phyloP scores from a whole-genome alignment of 2,888 invertebrate species.

The Scaeva pyrastri region DNA sequence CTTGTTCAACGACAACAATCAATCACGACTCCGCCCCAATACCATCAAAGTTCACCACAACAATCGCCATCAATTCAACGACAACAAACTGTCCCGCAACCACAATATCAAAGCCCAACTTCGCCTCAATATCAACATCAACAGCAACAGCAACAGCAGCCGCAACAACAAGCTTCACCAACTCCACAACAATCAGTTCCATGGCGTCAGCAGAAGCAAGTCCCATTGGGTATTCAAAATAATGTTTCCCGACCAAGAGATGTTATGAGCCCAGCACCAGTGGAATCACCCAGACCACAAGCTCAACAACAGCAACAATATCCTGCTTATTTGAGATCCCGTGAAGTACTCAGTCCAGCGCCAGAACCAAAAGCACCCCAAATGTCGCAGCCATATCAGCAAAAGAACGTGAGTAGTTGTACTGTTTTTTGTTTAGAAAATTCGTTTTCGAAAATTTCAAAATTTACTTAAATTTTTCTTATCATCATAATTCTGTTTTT shows the following conservation, averaged over 20 bases:
- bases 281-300: conserved; percentile 76
- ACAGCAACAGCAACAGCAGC: conserved; percentile 63
- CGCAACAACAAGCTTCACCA: conserved; percentile 77
- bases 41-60: conserved; percentile 4
- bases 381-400: conserved; percentile 80
- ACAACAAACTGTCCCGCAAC: conserved; percentile 71
- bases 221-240: conserved; percentile 45
- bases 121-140: conserved; percentile 78
- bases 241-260: conserved; percentile 67
- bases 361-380: conserved; percentile 77
- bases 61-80: conserved; percentile 44
- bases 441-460: no score
- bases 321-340: conserved; percentile 81
- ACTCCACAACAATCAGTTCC: conserved; percentile 78
- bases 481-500: no score
- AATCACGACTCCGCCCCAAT: conserved; percentile 32
- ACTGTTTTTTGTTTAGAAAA: neutral
- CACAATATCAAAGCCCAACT: conserved; percentile 76
- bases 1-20: conserved; percentile 73
- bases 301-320: conserved; percentile 79
- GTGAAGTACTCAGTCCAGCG: conserved; percentile 80
- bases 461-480: no score
- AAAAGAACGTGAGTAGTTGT: conserved; percentile 76
- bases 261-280: conserved; percentile 75
- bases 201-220: conserved; percentile 80